A percentile compares a stretch with the other conserved stretches of the same genome.
Conservation (phyloP, 1,140 invertebrate genomes). For the Mamestra configurata region DNA sequence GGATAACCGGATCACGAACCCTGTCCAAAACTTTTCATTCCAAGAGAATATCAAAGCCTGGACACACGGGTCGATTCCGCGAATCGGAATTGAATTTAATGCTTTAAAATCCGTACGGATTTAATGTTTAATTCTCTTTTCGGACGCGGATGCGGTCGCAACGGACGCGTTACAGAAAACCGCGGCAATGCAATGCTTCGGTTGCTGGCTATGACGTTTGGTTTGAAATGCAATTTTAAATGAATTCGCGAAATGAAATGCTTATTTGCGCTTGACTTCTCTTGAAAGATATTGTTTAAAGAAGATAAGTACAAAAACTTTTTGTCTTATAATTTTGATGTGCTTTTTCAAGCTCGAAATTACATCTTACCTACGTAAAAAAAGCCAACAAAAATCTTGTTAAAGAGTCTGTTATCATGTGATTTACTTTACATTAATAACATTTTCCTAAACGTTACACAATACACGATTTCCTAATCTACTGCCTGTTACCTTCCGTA, state of each 20-base stretch:
- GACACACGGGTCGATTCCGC: constrained; percentile 1
- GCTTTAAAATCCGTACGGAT: constrained; percentile 21
- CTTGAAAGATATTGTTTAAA: too few relatives aligned
- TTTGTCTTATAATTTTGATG: not conserved
- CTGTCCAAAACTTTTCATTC: constrained; percentile 14
- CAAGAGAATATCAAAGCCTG: not conserved
- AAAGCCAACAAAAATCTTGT: not conserved
- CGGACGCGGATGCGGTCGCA: constrained; percentile 41
- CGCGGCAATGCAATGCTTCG: constrained; percentile 34
- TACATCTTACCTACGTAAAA: not conserved
- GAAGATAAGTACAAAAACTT: not conserved
- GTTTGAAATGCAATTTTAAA: constrained; percentile 46
- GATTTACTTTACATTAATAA: not conserved
- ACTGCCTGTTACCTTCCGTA: not conserved
- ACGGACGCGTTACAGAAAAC: constrained; percentile 49
- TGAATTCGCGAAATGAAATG: constrained; percentile 11
- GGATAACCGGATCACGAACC: not conserved
- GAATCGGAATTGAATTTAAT: constrained; percentile 35
- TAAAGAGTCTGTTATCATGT: not conserved
- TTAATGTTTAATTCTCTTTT: constrained; percentile 47
- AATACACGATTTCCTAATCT: not conserved
- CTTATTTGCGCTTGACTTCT: not conserved
- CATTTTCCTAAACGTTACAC: not conserved
- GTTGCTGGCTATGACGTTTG: constrained; percentile 39
- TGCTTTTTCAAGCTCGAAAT: not conserved